Percentiles rank a stretch among this genome's conserved stretches.
phyloP scores from a whole-genome alignment of 1,140 invertebrate genomes.

The Meloidogyne floridensis region DNA sequence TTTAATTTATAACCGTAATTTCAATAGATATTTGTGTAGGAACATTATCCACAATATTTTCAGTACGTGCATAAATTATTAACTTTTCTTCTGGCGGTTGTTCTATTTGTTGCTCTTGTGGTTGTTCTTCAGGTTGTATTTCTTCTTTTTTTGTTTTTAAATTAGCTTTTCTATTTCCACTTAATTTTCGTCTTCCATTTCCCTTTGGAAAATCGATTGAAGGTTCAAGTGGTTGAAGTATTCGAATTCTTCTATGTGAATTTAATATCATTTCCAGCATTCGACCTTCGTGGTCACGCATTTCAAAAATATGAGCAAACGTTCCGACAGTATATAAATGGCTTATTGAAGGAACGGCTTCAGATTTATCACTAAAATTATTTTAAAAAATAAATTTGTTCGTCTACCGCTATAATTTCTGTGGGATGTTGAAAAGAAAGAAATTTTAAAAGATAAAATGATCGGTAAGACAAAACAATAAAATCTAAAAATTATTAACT shows the following conservation, averaged over 20 bases:
- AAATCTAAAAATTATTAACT: slow-evolving; percentile 52
- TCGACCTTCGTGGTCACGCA: slow-evolving; percentile 68
- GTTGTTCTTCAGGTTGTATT: background rate
- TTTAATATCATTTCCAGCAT: slow-evolving; percentile 80
- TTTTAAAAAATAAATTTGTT: slow-evolving; percentile 14
- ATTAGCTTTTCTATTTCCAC: background rate
- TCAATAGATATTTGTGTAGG: slow-evolving; percentile 88
- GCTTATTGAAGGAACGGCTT: slow-evolving; percentile 80
- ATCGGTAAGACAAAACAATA: no score
- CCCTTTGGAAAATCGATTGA: slow-evolving; percentile 22
- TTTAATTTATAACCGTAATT: slow-evolving; percentile 76
- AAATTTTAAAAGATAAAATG: no score
- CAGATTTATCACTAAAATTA: slow-evolving; percentile 51
- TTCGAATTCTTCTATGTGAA: slow-evolving; percentile 55
- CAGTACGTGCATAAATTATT: slow-evolving; percentile 89
- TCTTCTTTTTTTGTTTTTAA: slow-evolving; percentile 33
- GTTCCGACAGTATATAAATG: slow-evolving; percentile 90
- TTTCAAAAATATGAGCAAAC: slow-evolving; percentile 92
- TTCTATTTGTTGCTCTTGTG: slow-evolving; percentile 34
- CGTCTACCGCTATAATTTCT: slow-evolving; percentile 21
- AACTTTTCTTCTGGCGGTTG: slow-evolving; percentile 25
- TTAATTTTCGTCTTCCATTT: slow-evolving; percentile 13
- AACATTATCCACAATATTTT: slow-evolving; percentile 86
- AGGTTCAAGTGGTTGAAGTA: slow-evolving; percentile 47
- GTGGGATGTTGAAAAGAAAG: no score